Percentiles rank a stretch among this genome's conserved stretches.
These are phyloP conservation scores for Pyralis farinalis DNA, from an alignment of 2,888 invertebrate genomes.

Conservation along the genomic window DNA sequence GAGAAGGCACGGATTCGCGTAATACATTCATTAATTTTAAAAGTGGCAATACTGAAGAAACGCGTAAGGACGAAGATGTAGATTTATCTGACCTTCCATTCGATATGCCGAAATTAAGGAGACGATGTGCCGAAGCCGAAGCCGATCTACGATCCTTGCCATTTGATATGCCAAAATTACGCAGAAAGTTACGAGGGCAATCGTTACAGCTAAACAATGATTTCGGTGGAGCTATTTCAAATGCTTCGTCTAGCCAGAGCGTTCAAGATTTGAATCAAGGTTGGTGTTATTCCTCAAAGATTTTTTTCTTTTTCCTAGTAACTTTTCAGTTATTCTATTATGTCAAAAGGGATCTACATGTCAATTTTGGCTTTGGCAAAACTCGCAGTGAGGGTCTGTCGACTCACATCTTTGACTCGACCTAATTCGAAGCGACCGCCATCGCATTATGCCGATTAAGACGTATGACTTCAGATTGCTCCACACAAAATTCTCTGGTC, in stretches of 20 bases:
- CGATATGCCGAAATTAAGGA: slow-evolving; percentile 93
- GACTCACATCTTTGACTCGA: slow-evolving; percentile 46
- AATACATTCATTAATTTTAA: slow-evolving; percentile 83
- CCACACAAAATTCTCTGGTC: slow-evolving; percentile 53
- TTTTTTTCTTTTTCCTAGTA: neutral
- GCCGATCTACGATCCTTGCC: slow-evolving; percentile 91
- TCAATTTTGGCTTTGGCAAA: slow-evolving; percentile 45
- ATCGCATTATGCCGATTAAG: slow-evolving; percentile 76
- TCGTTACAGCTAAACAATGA: slow-evolving; percentile 81
- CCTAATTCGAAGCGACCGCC: slow-evolving; percentile 63
- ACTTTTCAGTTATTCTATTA: slow-evolving; percentile 12
- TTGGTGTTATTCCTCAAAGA: slow-evolving; percentile 42
- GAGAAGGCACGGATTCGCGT: slow-evolving; percentile 88
- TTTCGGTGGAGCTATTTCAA: slow-evolving; percentile 87
- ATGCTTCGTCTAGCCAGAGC: slow-evolving; percentile 91
- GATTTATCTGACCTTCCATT: slow-evolving; percentile 91
- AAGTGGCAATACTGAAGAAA: slow-evolving; percentile 76
- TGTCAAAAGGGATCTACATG: slow-evolving; percentile 47
- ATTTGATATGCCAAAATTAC: slow-evolving; percentile 95
- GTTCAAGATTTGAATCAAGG: slow-evolving; percentile 88
- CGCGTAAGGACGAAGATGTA: slow-evolving; percentile 78
- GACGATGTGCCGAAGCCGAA: slow-evolving; percentile 87
- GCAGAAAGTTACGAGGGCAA: slow-evolving; percentile 86
- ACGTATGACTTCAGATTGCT: slow-evolving; percentile 68
- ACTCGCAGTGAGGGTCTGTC: slow-evolving; percentile 69